phyloP scores from a whole-genome alignment of 2,113 vertebrate genomes.

The Archocentrus centrarchus region DNA sequence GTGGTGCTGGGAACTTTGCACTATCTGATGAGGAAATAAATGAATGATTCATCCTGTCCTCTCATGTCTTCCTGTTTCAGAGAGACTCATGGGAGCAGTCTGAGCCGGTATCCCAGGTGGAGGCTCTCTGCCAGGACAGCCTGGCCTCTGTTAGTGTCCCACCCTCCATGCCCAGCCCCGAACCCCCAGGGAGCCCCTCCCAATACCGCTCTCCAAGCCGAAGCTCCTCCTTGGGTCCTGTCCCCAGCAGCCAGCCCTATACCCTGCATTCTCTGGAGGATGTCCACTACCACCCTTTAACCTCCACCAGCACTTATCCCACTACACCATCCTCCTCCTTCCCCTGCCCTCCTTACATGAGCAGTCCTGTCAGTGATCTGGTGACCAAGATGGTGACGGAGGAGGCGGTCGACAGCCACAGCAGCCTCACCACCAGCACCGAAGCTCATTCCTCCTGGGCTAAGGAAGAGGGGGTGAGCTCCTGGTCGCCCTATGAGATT shows the following conservation, averaged over 20 bases:
- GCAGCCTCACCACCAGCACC: conserved; percentile 57
- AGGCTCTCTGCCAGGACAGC: conserved; percentile 78
- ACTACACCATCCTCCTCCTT: conserved; percentile 74
- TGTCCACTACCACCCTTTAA: conserved; percentile 80
- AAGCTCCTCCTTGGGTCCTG: conserved; percentile 67
- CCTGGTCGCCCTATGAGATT: conserved; percentile 88
- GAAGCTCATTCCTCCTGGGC: conserved; percentile 83
- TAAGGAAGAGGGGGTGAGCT: conserved; percentile 84
- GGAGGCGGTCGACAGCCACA: conserved; percentile 65
- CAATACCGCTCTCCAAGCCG: conserved; percentile 83
- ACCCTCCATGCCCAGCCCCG: conserved; percentile 81
- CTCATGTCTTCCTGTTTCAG: conserved; percentile 73
- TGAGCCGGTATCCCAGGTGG: conserved; percentile 81
- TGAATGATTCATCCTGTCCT: conserved; percentile 14
- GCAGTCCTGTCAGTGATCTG: conserved; percentile 79
- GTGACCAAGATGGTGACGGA: conserved; percentile 83
- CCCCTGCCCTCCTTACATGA: conserved; percentile 83
- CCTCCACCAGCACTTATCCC: conserved; percentile 73
- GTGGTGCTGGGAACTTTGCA: neutral
- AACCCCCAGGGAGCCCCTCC: conserved; percentile 71
- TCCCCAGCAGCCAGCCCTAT: conserved; percentile 83
- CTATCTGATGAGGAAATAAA: conserved; percentile 20
- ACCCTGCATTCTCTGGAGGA: conserved; percentile 89
- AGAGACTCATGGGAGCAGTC: conserved; percentile 91
- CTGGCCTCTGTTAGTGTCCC: conserved; percentile 76